Percentiles rank a stretch among this genome's conserved stretches.
phyloP scores from a whole-genome alignment of 2,888 invertebrate genomes.

The Electrophaes corylata region DNA sequence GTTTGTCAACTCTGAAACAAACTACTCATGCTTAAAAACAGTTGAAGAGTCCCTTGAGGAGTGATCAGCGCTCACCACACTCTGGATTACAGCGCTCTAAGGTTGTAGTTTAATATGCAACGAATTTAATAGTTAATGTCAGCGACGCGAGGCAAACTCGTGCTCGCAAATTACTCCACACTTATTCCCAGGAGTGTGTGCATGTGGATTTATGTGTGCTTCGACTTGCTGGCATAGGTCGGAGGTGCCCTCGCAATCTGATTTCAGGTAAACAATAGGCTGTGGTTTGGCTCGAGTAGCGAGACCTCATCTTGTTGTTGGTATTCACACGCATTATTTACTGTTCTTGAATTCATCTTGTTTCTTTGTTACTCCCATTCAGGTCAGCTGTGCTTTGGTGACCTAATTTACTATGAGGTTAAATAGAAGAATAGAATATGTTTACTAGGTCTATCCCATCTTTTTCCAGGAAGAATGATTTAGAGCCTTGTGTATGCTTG shows the following conservation, averaged over 20 bases:
- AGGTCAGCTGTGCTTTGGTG: not conserved
- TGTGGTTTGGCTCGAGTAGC: not conserved
- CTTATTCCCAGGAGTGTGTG: conserved; percentile 67
- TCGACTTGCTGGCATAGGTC: conserved; percentile 67
- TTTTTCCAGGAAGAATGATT: too few species aligned
- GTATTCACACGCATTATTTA: not conserved
- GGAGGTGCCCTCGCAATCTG: conserved; percentile 56
- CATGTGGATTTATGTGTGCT: conserved; percentile 73
- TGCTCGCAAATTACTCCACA: conserved; percentile 80
- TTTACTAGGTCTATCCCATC: too few species aligned
- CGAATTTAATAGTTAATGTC: conserved; percentile 84
- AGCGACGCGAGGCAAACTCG: conserved; percentile 70
- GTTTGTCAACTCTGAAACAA: conserved; percentile 28
- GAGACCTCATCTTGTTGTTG: not conserved
- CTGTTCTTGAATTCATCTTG: not conserved
- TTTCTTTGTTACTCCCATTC: not conserved
- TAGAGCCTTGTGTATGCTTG: too few species aligned
- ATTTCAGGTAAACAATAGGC: conserved; percentile 40
- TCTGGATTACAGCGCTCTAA: conserved; percentile 69
- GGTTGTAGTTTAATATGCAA: conserved; percentile 81
- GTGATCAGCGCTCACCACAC: conserved; percentile 56
- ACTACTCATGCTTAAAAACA: conserved; percentile 48
- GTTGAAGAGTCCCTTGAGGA: conserved; percentile 55
- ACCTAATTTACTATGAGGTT: not conserved
- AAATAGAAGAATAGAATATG: too few species aligned